Evolutionary conservation across 2,113 vertebrate species (phyloP).

Genomic region (Tragulus kanchil): DNA sequence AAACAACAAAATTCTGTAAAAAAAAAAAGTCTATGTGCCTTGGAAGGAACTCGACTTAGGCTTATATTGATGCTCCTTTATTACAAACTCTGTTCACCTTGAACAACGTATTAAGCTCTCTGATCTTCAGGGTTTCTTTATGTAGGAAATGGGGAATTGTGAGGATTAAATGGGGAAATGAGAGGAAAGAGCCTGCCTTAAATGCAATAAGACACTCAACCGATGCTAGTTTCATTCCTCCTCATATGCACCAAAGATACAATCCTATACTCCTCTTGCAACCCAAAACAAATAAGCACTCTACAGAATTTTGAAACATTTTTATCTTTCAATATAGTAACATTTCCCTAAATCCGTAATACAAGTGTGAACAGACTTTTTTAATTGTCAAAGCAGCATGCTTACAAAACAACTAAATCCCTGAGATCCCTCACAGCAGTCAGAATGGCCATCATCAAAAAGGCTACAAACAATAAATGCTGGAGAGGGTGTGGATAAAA

Average conservation of each 20-base stretch:
- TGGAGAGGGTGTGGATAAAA: no score
- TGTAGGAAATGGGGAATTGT: neutral
- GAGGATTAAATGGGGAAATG: neutral
- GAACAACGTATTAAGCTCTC: neutral
- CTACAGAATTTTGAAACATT: neutral
- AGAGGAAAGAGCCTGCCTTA: neutral
- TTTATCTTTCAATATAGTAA: conserved; percentile 25
- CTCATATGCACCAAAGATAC: neutral
- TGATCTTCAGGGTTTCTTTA: neutral
- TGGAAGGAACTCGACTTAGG: neutral
- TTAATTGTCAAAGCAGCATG: conserved; percentile 10
- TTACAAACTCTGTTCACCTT: neutral
- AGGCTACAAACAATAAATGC: no score
- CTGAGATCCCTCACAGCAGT: no score
- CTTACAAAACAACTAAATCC: no score
- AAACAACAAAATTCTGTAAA: no score
- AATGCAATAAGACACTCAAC: neutral
- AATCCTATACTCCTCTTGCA: neutral
- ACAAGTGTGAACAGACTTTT: conserved; percentile 57
- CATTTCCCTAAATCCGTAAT: conserved; percentile 16
- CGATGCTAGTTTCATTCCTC: neutral
- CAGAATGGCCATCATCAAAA: no score
- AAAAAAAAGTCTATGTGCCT: neutral
- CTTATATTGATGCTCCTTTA: neutral
- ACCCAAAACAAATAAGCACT: conserved; percentile 18